These are phyloP conservation scores for Drosophila mayri DNA, from an alignment of 1,140 invertebrate species.

Conservation along the genomic window DNA sequence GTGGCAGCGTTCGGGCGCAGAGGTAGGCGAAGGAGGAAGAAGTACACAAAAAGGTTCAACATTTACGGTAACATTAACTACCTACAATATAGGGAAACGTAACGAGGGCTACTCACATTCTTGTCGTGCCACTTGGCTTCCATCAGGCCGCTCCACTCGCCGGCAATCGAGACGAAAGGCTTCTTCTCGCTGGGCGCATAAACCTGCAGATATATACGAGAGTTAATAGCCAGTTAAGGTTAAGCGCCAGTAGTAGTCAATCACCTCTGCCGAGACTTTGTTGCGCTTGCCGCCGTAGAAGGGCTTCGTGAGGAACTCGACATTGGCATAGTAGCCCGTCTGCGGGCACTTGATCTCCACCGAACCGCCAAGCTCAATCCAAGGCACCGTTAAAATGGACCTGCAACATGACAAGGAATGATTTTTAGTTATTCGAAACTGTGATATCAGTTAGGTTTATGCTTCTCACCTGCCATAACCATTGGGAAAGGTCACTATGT, in stretches of 20 bases:
- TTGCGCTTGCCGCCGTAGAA: slow-evolving; percentile 99
- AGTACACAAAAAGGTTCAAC: slow-evolving; percentile 50
- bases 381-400: slow-evolving; percentile 97
- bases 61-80: slow-evolving; percentile 49
- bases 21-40: slow-evolving; percentile 30
- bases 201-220: slow-evolving; percentile 66
- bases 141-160: slow-evolving; percentile 98
- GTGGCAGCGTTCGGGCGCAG: slow-evolving; percentile 49
- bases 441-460: accelerated
- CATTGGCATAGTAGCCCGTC: slow-evolving; percentile 94
- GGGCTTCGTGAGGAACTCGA: slow-evolving; percentile 98
- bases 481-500: slow-evolving; percentile 97
- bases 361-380: slow-evolving; percentile 97
- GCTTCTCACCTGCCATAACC: slow-evolving; percentile 92
- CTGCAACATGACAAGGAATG: slow-evolving; percentile 82
- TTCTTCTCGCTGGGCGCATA: slow-evolving; percentile 93
- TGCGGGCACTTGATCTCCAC: slow-evolving; percentile 95
- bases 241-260: slow-evolving; percentile 21
- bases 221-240: not conserved
- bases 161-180: slow-evolving; percentile 93
- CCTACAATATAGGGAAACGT: slow-evolving; percentile 37
- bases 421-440: not conserved
- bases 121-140: slow-evolving; percentile 92
- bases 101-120: slow-evolving; percentile 86
- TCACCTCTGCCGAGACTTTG: slow-evolving; percentile 93